Percentiles rank a stretch among this genome's conserved stretches.
Conservation (phyloP, 2,113 vertebrate species). For the Notothenia rossii region DNA sequence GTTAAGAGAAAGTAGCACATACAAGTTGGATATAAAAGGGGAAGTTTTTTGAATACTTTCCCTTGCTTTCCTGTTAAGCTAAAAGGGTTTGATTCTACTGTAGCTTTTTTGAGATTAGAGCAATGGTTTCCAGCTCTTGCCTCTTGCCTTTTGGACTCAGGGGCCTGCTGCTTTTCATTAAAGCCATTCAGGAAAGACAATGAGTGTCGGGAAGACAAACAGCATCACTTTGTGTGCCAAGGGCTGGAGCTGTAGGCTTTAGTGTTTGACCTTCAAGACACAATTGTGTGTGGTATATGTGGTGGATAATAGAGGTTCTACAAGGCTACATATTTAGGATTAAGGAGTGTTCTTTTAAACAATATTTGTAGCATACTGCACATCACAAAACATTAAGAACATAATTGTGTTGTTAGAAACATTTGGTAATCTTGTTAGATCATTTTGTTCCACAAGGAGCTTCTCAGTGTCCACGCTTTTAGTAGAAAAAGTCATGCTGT, state of each 20-base stretch:
- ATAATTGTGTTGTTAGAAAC: not conserved
- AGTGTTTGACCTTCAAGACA: slow-evolving; percentile 48
- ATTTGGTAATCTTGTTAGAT: not conserved
- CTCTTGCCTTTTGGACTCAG: not conserved
- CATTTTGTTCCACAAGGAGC: not conserved
- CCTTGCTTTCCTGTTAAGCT: too few species aligned
- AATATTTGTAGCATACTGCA: not conserved
- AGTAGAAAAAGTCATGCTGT: slow-evolving; percentile 1
- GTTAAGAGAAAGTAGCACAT: not conserved
- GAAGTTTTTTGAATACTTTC: too few species aligned
- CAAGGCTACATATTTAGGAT: not conserved
- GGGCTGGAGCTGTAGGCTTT: slow-evolving; percentile 6
- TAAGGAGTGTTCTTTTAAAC: not conserved
- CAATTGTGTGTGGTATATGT: slow-evolving; percentile 13
- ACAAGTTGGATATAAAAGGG: not conserved
- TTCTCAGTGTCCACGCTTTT: not conserved
- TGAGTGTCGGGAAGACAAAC: slow-evolving; percentile 18
- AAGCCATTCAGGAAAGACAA: not conserved
- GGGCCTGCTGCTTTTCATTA: slow-evolving; percentile 59
- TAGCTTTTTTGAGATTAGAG: not conserved
- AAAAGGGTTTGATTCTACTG: not conserved
- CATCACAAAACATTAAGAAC: not conserved
- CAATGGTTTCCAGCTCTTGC: not conserved
- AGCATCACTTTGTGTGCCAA: slow-evolving; percentile 3
- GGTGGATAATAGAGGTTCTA: not conserved